phyloP scores from a whole-genome alignment of 2,888 invertebrate genomes.

The Abscondita cerata region DNA sequence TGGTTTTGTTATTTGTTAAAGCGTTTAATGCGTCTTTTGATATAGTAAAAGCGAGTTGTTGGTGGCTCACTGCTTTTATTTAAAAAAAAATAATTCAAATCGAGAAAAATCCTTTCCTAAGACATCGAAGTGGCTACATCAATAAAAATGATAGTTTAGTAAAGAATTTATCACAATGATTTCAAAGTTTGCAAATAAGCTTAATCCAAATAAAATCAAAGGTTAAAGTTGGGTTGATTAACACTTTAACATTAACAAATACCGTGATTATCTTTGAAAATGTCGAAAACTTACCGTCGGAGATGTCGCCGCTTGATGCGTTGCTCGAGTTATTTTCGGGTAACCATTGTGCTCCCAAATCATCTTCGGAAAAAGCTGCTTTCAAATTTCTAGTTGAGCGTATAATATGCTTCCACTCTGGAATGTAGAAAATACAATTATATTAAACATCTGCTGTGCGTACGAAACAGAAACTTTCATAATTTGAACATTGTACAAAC shows the following conservation, averaged over 20 bases:
- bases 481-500: too few species aligned
- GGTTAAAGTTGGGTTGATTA: constrained; percentile 26
- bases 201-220: constrained; percentile 17
- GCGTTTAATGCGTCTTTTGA: neutral
- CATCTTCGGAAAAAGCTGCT: constrained; percentile 71
- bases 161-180: too few species aligned
- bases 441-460: too few species aligned
- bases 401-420: constrained; percentile 86
- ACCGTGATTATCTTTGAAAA: constrained; percentile 17
- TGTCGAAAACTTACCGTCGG: constrained; percentile 67
- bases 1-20: constrained; percentile 17
- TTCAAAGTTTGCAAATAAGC: constrained; percentile 14
- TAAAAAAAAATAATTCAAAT: neutral
- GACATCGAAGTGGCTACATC: too few species aligned
- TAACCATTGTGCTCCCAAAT: constrained; percentile 59
- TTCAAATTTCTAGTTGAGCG: constrained; percentile 92
- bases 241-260: constrained; percentile 24
- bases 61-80: constrained; percentile 5
- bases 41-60: neutral
- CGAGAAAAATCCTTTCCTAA: constrained; percentile 5
- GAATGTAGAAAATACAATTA: constrained; percentile 47
- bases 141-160: too few species aligned
- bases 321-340: constrained; percentile 54
- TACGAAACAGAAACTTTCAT: too few species aligned
- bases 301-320: constrained; percentile 70